Evolutionary conservation across 2,888 invertebrate genomes (phyloP).

Genomic region (Blera fallax): DNA sequence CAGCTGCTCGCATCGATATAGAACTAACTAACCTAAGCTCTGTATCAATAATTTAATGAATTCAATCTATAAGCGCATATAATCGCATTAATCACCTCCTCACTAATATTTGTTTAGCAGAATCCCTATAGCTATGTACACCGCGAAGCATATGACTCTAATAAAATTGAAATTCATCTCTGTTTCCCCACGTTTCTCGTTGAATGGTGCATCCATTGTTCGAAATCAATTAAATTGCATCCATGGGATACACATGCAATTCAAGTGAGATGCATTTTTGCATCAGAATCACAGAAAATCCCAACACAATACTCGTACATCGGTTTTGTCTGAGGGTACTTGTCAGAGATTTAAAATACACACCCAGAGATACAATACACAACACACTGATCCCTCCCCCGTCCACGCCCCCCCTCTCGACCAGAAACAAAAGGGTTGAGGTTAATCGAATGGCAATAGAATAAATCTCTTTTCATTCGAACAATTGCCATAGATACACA

Average conservation of each 20-base stretch:
- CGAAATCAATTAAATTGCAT: conserved; percentile 57
- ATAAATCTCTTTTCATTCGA: conserved; percentile 64
- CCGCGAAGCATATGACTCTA: conserved; percentile 43
- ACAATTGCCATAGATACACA: conserved; percentile 61
- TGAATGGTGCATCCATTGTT: conserved; percentile 29
- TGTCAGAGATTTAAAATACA: conserved; percentile 52
- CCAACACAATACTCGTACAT: conserved; percentile 10
- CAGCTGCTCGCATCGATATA: too few relatives aligned
- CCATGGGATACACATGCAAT: conserved; percentile 11
- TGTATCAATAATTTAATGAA: conserved; percentile 26
- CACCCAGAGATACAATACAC: conserved; percentile 34
- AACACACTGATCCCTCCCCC: conserved; percentile 18
- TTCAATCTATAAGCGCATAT: conserved; percentile 21
- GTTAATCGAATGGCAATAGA: conserved; percentile 71
- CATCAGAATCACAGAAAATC: conserved; percentile 21
- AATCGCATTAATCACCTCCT: conserved; percentile 23
- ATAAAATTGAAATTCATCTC: conserved; percentile 19
- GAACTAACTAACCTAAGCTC: neutral
- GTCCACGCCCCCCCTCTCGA: neutral
- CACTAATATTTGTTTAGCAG: neutral
- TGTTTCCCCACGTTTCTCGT: neutral
- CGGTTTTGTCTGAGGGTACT: conserved; percentile 10
- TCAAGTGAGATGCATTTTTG: conserved; percentile 10
- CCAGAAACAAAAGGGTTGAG: conserved; percentile 59
- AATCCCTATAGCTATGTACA: neutral